Conservation (phyloP, 2,797 vertebrate genomes). For the Buphagus erythrorhynchus region DNA sequence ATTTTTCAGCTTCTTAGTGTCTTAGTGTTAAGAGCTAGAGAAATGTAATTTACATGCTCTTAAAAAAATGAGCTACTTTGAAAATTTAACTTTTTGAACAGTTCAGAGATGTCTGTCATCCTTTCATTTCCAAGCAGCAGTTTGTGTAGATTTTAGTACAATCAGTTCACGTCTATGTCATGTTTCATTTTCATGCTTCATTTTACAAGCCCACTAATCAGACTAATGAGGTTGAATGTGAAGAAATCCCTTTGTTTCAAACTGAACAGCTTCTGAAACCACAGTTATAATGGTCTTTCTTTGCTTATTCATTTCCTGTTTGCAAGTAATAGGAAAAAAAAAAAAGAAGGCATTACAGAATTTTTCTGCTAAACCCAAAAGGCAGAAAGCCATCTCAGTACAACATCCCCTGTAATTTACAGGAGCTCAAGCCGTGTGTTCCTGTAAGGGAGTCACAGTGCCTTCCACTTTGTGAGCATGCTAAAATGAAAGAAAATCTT, state of each 20-base stretch:
- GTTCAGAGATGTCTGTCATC: neutral
- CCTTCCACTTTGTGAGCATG: neutral
- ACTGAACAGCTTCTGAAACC: constrained; percentile 30
- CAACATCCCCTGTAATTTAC: neutral
- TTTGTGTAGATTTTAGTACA: constrained; percentile 6
- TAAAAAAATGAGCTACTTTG: neutral
- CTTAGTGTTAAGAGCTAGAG: neutral
- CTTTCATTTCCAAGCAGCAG: constrained; percentile 13
- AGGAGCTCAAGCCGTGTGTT: neutral
- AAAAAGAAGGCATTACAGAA: neutral
- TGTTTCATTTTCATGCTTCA: constrained; percentile 65
- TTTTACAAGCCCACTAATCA: constrained; percentile 67
- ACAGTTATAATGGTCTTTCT: constrained; percentile 19
- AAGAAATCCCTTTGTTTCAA: constrained; percentile 70
- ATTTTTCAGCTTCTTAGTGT: neutral
- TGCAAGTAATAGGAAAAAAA: neutral
- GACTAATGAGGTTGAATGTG: constrained; percentile 74
- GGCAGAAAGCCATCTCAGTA: constrained; percentile 6
- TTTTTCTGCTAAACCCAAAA: neutral
- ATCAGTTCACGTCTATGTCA: constrained; percentile 45
- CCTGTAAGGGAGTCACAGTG: neutral
- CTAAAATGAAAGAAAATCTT: neutral
- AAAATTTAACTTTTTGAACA: constrained; percentile 5
- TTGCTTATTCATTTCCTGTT: constrained; percentile 36
- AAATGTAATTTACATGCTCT: neutral